A percentile compares a stretch with the other conserved stretches of the same genome.
Evolutionary conservation across 2,888 invertebrate species (phyloP).

Genomic region (Ypsolopha sequella): DNA sequence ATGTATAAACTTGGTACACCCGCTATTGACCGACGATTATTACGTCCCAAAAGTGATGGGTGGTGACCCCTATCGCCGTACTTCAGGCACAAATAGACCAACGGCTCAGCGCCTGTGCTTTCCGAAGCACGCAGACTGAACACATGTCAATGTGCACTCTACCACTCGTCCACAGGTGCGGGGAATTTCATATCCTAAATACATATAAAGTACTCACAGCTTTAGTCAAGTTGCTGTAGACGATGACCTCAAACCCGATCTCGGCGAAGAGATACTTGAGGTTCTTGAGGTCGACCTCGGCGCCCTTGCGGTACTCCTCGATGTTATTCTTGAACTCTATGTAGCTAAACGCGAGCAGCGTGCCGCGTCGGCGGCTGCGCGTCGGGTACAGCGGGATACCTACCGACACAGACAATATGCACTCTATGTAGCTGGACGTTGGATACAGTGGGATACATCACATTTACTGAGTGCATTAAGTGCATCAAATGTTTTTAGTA

Average conservation of each 20-base stretch:
- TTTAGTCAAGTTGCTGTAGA: slow-evolving; percentile 46
- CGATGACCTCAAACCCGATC: slow-evolving; percentile 66
- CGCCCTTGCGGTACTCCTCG: slow-evolving; percentile 62
- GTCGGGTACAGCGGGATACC: slow-evolving; percentile 60
- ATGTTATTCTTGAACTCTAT: slow-evolving; percentile 55
- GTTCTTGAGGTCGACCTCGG: slow-evolving; percentile 70
- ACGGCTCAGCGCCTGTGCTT: too few species aligned
- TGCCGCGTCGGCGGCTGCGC: slow-evolving; percentile 67
- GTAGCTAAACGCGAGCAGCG: slow-evolving; percentile 73
- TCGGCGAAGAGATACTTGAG: slow-evolving; percentile 71
- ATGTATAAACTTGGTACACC: too few species aligned
- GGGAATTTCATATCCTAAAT: slow-evolving; percentile 12
- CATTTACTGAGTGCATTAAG: too few species aligned
- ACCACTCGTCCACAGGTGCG: too few species aligned
- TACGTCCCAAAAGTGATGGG: too few species aligned
- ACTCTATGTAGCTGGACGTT: not conserved
- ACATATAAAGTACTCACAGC: slow-evolving; percentile 29
- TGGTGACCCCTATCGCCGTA: too few species aligned
- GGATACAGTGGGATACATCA: too few species aligned
- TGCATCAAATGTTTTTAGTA: too few species aligned
- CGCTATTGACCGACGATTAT: too few species aligned
- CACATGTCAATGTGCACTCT: too few species aligned
- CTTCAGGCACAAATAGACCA: too few species aligned
- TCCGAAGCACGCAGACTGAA: too few species aligned
- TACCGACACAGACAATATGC: slow-evolving; percentile 12